Base-by-base conservation (phyloP, 2,888 invertebrate species). In the Cryptus viduatorius region DNA sequence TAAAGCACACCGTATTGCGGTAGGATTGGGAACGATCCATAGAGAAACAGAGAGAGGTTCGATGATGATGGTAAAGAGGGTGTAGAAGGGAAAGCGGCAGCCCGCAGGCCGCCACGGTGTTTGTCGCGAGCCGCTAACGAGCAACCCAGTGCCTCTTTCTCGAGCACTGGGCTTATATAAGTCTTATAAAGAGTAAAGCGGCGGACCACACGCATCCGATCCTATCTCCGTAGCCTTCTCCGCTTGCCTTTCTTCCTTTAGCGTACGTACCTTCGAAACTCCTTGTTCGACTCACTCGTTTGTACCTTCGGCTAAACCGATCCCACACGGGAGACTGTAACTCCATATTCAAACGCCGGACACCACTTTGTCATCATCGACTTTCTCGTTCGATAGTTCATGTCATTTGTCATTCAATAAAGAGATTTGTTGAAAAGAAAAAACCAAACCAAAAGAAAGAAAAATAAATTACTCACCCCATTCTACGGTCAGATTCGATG, bases 71-170 rank as follows among this genome's bases (percentile, higher is more conserved):
- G 56, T 42, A 61, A 75, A 19, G 53, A 44, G 68, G 72, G 10
- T 29, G 46, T 16, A 68, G 44, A 16, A 59, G 65, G 48, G 64
- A 31, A 71, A 69, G 79, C 73, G 69, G 65, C 84, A 67, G 82
- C 72, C 69, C 85, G 79, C 67, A 73, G 82, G 86, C 81, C 81
- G 79, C 86, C 87, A 89, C 90, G 88, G 90, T 92, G 93, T 93
- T 93, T 93, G 93, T 93, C 93, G 93, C 93, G 92, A 91, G 92
- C 92, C 92, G 92, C 93, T 93, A 93, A 93, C 93, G 93, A 93
- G 93, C 93, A 91, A 87, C 89, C 88, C 85, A 61, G 86, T 86
- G 87, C 88, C 37, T 87, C 82, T 82, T 79, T 86, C 82, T 82
- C 84, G 82, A 83, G 88, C 89, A 89, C 89, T 89, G 88, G 89